Conservation (phyloP, 2,113 vertebrate species). For the Porphyrio hochstetteri region DNA sequence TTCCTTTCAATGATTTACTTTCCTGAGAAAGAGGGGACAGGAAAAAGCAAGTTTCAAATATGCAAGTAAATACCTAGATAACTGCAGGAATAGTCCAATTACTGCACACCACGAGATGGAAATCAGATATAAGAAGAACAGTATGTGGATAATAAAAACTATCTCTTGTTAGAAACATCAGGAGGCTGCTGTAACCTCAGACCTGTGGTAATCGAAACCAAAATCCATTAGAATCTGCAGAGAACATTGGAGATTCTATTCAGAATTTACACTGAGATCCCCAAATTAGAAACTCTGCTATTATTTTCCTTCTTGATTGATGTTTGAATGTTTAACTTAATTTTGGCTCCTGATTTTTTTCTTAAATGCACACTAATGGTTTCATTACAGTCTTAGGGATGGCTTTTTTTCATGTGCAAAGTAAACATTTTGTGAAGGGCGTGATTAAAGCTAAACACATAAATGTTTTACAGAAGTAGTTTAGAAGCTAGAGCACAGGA, state of each 20-base stretch:
- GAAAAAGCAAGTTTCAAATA: constrained; percentile 2
- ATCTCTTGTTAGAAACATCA: neutral
- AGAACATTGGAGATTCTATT: neutral
- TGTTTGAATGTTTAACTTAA: constrained; percentile 17
- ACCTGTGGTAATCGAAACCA: neutral
- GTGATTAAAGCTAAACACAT: neutral
- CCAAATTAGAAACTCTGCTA: neutral
- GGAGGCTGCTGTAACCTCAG: neutral
- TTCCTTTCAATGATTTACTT: constrained; percentile 5
- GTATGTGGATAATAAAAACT: constrained; percentile 7
- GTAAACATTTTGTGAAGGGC: neutral
- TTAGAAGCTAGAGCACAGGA: neutral
- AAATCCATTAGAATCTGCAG: constrained; percentile 4
- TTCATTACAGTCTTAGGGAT: constrained; percentile 22
- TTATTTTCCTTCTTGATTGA: constrained; percentile 20
- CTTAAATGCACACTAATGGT: constrained; percentile 2
- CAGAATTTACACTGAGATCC: neutral
- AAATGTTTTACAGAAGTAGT: constrained; percentile 41
- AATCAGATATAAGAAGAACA: constrained; percentile 14
- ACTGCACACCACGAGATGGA: neutral
- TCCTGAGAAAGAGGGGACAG: neutral
- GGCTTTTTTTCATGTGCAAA: constrained; percentile 38
- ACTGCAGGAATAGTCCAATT: neutral
- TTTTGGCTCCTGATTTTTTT: neutral
- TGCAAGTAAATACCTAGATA: neutral